Percentiles rank a stretch among this genome's conserved stretches.
phyloP scores from a whole-genome alignment of 1,140 invertebrate genomes.

The Oncopodura yosiiana region DNA sequence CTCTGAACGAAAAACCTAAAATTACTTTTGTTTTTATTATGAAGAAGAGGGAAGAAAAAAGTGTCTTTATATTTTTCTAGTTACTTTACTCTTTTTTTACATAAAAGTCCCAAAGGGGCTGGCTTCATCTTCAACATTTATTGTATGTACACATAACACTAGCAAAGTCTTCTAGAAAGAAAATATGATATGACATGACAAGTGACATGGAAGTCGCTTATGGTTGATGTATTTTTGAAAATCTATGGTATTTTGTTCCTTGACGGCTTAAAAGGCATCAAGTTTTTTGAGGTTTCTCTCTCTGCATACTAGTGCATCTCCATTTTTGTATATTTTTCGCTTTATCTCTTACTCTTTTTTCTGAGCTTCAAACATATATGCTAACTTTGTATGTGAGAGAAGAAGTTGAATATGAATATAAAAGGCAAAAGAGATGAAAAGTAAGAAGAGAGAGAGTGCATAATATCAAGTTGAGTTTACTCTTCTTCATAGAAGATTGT shows the following conservation, averaged over 20 bases:
- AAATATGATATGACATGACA: slow-evolving; percentile 20
- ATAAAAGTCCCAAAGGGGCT: too few relatives aligned
- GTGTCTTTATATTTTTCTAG: too few relatives aligned
- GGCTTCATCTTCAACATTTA: too few relatives aligned
- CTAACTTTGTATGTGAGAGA: not conserved
- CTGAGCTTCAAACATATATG: not conserved
- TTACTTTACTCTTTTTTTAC: too few relatives aligned
- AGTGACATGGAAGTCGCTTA: too few relatives aligned
- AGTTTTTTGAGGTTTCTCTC: slow-evolving; percentile 15
- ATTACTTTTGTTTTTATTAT: too few relatives aligned
- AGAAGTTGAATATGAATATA: not conserved
- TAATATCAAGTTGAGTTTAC: slow-evolving; percentile 13
- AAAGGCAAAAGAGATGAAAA: not conserved
- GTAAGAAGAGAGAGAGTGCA: not conserved
- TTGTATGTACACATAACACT: too few relatives aligned
- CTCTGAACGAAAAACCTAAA: slow-evolving; percentile 1
- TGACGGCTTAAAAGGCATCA: slow-evolving; percentile 11
- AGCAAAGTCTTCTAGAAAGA: too few relatives aligned
- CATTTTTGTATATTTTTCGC: slow-evolving; percentile 9
- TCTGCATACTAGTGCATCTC: slow-evolving; percentile 12
- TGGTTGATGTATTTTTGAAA: slow-evolving; percentile 6
- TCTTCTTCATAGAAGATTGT: too few relatives aligned
- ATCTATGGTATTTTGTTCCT: slow-evolving; percentile 1
- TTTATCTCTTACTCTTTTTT: not conserved
- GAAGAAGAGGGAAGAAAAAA: too few relatives aligned